Conservation (phyloP, 1,140 invertebrate species). For the Aradophagus sp. region DNA sequence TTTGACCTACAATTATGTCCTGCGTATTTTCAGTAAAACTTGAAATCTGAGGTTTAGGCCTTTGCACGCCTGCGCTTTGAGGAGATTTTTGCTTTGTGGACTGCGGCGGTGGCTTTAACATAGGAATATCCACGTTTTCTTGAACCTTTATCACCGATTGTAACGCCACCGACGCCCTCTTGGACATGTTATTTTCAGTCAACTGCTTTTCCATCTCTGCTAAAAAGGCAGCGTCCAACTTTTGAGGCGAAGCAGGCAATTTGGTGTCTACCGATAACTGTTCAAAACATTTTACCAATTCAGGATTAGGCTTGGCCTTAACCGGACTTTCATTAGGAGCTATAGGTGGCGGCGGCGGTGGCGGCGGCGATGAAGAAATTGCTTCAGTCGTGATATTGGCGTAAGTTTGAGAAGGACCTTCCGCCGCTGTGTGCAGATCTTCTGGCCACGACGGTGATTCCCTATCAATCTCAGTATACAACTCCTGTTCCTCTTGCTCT, state of each 20-base stretch:
- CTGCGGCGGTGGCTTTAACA: slow-evolving; percentile 72
- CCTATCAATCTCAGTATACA: slow-evolving; percentile 67
- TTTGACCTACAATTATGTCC: slow-evolving; percentile 65
- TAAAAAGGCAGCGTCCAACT: slow-evolving; percentile 77
- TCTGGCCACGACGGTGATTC: slow-evolving; percentile 64
- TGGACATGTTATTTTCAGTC: slow-evolving; percentile 73
- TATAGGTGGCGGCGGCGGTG: slow-evolving; percentile 57
- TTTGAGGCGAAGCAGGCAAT: slow-evolving; percentile 60
- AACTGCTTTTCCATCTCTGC: slow-evolving; percentile 79
- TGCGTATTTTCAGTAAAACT: slow-evolving; percentile 59
- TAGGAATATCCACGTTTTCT: slow-evolving; percentile 67
- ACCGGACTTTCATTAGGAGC: slow-evolving; percentile 64
- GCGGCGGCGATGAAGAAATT: slow-evolving; percentile 18
- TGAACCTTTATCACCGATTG: slow-evolving; percentile 51
- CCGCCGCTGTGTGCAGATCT: slow-evolving; percentile 57
- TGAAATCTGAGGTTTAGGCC: slow-evolving; percentile 58
- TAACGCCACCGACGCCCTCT: slow-evolving; percentile 61
- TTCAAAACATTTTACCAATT: slow-evolving; percentile 65
- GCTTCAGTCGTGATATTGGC: slow-evolving; percentile 56
- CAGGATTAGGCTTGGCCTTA: slow-evolving; percentile 64
- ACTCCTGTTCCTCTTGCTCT: slow-evolving; percentile 48
- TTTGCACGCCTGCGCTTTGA: slow-evolving; percentile 60
- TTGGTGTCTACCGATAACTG: slow-evolving; percentile 63
- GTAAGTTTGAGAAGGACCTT: slow-evolving; percentile 54
- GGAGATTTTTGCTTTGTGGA: slow-evolving; percentile 65